These are phyloP conservation scores for Tangara arthus DNA, from an alignment of 2,797 vertebrate genomes.

Conservation along the genomic window DNA sequence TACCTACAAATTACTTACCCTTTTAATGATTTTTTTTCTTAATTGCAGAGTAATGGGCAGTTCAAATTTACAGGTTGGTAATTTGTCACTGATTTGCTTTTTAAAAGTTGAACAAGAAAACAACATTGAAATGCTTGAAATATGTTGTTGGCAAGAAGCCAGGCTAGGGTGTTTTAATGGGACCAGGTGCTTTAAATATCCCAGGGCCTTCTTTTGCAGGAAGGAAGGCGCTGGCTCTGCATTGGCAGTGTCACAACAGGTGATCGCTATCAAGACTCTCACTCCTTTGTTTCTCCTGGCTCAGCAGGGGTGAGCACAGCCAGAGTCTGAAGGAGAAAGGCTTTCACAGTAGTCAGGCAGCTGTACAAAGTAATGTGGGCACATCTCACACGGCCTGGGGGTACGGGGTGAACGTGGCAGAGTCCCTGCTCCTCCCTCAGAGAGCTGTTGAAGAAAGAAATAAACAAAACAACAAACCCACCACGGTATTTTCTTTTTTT, in stretches of 20 bases:
- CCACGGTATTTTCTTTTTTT: not conserved
- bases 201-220: not conserved
- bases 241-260: not conserved
- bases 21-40: not conserved
- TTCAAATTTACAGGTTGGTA: not conserved
- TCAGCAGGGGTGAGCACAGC: not conserved
- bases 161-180: not conserved
- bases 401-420: not conserved
- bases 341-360: not conserved
- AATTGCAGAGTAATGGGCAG: not conserved
- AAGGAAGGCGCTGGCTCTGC: not conserved
- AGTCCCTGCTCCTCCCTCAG: not conserved
- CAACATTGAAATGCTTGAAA: not conserved
- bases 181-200: not conserved
- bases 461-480: not conserved
- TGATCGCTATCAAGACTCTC: not conserved
- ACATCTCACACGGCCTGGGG: not conserved
- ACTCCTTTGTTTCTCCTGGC: not conserved
- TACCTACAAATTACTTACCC: not conserved
- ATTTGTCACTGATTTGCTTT: not conserved
- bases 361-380: not conserved
- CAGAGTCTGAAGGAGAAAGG: not conserved
- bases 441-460: not conserved
- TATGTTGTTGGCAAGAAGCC: not conserved
- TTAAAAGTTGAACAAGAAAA: not conserved